Evolutionary conservation across 2,888 invertebrate species (phyloP).

Genomic region (Drosophila emarginata): DNA sequence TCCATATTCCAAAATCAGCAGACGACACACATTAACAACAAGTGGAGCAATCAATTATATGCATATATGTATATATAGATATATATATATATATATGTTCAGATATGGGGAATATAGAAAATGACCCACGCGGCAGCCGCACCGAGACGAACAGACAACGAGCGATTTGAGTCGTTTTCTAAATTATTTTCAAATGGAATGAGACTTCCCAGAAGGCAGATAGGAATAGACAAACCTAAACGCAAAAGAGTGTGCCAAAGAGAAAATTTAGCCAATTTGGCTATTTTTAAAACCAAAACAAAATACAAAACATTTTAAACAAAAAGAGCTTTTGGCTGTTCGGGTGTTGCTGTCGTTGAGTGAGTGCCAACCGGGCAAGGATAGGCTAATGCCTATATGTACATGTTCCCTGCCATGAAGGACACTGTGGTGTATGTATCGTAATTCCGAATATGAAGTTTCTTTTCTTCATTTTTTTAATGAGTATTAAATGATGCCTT

Average conservation of each 20-base stretch:
- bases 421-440: no score
- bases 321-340: slow-evolving; percentile 53
- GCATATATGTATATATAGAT: slow-evolving; percentile 40
- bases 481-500: slow-evolving; percentile 47
- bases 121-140: slow-evolving; percentile 45
- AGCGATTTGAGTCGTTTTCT: slow-evolving; percentile 76
- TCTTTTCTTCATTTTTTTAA: slow-evolving; percentile 33
- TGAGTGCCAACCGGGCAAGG: neutral
- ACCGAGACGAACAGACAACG: slow-evolving; percentile 56
- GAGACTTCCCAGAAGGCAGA: slow-evolving; percentile 24
- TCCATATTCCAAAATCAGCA: slow-evolving; percentile 59
- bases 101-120: slow-evolving; percentile 2
- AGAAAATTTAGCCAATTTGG: slow-evolving; percentile 41
- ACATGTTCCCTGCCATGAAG: neutral
- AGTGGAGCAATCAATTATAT: slow-evolving; percentile 5
- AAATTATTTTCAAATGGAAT: slow-evolving; percentile 65
- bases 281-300: slow-evolving; percentile 69
- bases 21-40: neutral
- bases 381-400: neutral
- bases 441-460: slow-evolving; percentile 39
- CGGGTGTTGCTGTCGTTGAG: neutral
- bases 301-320: slow-evolving; percentile 32
- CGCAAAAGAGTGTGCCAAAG: slow-evolving; percentile 56
- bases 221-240: slow-evolving; percentile 31
- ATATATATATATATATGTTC: slow-evolving; percentile 35